Base-by-base conservation (phyloP, 1,140 invertebrate genomes). In the Micrasema longulum region DNA sequence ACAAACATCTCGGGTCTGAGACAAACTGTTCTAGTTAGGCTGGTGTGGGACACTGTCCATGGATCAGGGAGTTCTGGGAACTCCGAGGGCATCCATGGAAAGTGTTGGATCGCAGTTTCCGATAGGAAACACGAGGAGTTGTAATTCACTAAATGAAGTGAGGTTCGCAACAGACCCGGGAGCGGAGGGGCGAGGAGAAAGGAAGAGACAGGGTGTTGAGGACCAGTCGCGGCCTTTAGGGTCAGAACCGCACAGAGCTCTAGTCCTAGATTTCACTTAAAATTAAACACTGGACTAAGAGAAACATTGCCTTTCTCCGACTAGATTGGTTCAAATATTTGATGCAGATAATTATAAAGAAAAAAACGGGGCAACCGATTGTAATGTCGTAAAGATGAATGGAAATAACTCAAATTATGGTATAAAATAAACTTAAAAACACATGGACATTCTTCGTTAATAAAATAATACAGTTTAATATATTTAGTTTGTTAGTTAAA, bases 1-100 rank as follows among this genome's bases (percentile, higher is more conserved):
- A 90, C 88, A 89, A 87, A 76, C 71, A 78, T 65, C 63, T 63
- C 47, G 62, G 41, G 52, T 26, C 50, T n/a, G 48, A 45, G 47
- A 31, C 53, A 23, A n/a, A 3, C 1, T 10, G 18, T 2, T 16
- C 20, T 20, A 48, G n/a, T n/a, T n/a, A 16, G 52, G 7, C 31
- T 5, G 53, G 35, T 47, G 48, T 52, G 45, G 23, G 11, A 22
- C 45, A 47, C 26, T 50, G 31, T 38, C 35, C 64, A 26, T 16
- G 67, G 36, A 57, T 22, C n/a, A 62, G n/a, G 16, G 7, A 31
- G 26, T 4, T 31, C 22, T 64, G 12, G 52, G 38, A 26, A 5
- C 23, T 31, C 7, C 26, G 2, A 4, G 26, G 26, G 26, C 7
- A 4, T 69, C 67, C 55, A 18, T 22, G 35, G 31, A 35, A 18